Evolutionary conservation across 2,113 vertebrate genomes (phyloP).

Genomic region (Clarias gariepinus): DNA sequence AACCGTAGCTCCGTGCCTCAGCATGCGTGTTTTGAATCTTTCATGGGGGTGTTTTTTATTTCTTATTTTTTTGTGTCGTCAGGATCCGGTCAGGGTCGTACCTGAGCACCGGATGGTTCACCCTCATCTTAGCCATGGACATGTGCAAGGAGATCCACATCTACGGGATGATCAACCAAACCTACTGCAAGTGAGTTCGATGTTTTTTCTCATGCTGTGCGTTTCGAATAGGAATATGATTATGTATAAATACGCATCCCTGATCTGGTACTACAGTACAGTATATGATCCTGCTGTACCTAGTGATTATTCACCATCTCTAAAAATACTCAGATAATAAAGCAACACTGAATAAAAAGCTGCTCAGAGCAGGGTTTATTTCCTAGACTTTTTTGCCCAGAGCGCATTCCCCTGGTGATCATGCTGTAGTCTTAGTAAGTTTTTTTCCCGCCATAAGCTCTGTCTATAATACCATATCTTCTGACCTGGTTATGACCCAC

Average conservation of each 20-base stretch:
- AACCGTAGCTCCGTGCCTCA: not conserved
- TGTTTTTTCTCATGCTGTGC: not conserved
- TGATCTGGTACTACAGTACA: too few relatives aligned
- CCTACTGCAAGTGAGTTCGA: slow-evolving; percentile 92
- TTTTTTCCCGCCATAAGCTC: not conserved
- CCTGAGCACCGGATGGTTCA: slow-evolving; percentile 99
- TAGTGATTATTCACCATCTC: too few relatives aligned
- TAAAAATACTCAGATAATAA: not conserved
- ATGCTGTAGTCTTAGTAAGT: not conserved
- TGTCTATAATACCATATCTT: not conserved
- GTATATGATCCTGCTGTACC: too few relatives aligned
- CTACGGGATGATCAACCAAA: slow-evolving; percentile 99
- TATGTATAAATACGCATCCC: not conserved
- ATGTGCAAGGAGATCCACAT: slow-evolving; percentile 95
- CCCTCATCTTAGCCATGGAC: slow-evolving; percentile 97
- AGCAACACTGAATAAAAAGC: not conserved
- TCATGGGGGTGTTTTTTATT: not conserved
- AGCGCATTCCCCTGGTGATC: not conserved
- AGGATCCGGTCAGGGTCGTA: slow-evolving; percentile 97
- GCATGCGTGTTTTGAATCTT: slow-evolving; percentile 23
- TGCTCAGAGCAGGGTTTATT: not conserved
- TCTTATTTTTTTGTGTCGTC: slow-evolving; percentile 62
- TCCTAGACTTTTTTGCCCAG: not conserved
- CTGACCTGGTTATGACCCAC: not conserved
- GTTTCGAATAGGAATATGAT: not conserved